Evolutionary conservation across 2,797 vertebrate genomes (phyloP).

Genomic region (Paratrypauchen microcephalus): DNA sequence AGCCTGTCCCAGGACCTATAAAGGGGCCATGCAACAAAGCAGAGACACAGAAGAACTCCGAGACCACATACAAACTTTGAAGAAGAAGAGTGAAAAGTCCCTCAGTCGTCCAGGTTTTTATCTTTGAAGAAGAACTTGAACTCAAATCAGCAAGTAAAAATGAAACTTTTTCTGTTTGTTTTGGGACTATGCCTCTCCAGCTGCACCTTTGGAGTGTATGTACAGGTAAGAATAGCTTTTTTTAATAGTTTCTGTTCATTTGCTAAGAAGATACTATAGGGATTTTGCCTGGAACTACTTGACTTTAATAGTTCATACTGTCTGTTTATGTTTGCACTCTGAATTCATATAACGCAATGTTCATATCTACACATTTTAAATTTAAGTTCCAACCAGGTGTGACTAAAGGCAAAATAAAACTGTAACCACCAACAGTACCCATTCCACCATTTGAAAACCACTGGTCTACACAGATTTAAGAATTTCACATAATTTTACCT

Average conservation of each 20-base stretch:
- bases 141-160: conserved; percentile 35
- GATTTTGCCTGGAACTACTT: not conserved
- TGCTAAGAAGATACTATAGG: not conserved
- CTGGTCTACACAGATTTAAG: too few species aligned
- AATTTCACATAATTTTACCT: not conserved
- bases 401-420: not conserved
- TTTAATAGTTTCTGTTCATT: not conserved
- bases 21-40: conserved; percentile 11
- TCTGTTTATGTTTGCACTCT: not conserved
- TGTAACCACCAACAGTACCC: too few species aligned
- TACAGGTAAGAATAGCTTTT: conserved; percentile 48
- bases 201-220: conserved; percentile 39
- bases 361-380: not conserved
- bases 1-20: conserved; percentile 33
- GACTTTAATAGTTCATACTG: not conserved
- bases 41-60: conserved; percentile 28
- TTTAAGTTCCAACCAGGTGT: not conserved
- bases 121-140: not conserved
- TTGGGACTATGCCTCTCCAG: conserved; percentile 41
- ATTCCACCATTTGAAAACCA: too few species aligned
- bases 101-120: too few species aligned
- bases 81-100: too few species aligned
- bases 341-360: not conserved
- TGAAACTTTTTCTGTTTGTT: conserved; percentile 43
- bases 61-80: too few species aligned